A percentile compares a stretch with the other conserved stretches of the same genome.
phyloP scores from a whole-genome alignment of 2,888 invertebrate genomes.

The Pachliopta kotzebuea region DNA sequence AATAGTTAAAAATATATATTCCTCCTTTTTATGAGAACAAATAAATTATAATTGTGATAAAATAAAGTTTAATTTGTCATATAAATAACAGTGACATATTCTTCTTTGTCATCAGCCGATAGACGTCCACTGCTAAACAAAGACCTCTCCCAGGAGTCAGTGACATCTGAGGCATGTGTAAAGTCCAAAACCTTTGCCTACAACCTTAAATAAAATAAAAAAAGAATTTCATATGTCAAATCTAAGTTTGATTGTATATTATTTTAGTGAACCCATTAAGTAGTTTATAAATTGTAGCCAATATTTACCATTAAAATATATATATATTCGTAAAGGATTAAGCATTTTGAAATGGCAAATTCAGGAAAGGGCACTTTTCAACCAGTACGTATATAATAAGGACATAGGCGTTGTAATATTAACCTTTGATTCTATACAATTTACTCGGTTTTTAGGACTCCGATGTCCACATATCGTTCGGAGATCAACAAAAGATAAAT shows the following conservation, averaged over 20 bases:
- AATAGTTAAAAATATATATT: neutral
- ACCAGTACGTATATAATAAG: constrained; percentile 77
- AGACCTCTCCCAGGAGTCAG: no score
- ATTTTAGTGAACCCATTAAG: neutral
- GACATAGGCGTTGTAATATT: neutral
- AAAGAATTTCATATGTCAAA: neutral
- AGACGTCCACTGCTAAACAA: no score
- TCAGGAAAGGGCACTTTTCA: constrained; percentile 85
- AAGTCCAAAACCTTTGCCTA: neutral
- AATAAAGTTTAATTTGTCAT: neutral
- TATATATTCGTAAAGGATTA: neutral
- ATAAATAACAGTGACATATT: no score
- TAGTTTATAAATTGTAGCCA: neutral
- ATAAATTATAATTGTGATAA: neutral
- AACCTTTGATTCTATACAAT: constrained; percentile 1
- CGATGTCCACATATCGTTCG: constrained; percentile 96
- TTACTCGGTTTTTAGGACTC: constrained; percentile 80
- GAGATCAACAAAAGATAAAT: constrained; percentile 99
- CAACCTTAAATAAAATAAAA: neutral
- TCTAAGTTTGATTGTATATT: neutral
- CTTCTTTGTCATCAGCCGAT: no score
- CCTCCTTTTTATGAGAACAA: neutral
- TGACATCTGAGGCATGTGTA: neutral
- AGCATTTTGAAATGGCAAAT: constrained; percentile 50
- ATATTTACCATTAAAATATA: neutral